A percentile compares a stretch with the other conserved stretches of the same genome.
phyloP scores from a whole-genome alignment of 2,888 invertebrate genomes.

The Heliconius aoede region DNA sequence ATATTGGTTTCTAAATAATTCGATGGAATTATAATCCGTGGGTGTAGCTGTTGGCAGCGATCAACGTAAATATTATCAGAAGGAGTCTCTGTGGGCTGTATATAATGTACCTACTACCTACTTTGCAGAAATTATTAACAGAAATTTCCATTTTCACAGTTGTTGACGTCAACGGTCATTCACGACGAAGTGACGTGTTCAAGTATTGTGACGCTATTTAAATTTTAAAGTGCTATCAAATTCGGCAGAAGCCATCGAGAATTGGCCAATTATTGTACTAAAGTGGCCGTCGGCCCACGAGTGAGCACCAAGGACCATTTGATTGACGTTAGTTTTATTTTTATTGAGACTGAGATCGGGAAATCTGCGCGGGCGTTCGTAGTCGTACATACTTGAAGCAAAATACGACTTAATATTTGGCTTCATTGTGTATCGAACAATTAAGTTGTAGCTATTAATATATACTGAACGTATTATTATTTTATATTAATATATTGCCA shows the following conservation, averaged over 20 bases:
- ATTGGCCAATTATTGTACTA: constrained; percentile 44
- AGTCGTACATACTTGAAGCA: constrained; percentile 19
- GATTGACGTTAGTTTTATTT: constrained; percentile 71
- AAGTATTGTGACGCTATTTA: constrained; percentile 50
- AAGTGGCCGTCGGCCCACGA: constrained; percentile 45
- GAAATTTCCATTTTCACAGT: constrained; percentile 41
- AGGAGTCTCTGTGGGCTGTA: constrained; percentile 9
- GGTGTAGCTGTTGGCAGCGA: constrained; percentile 36
- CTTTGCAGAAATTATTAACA: constrained; percentile 41
- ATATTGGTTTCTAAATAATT: constrained; percentile 29
- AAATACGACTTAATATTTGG: constrained; percentile 38
- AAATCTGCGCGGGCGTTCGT: constrained; percentile 40
- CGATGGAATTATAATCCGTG: constrained; percentile 37
- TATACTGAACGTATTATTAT: too few species aligned
- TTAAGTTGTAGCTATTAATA: constrained; percentile 15
- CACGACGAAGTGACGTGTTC: constrained; percentile 67
- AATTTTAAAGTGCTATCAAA: constrained; percentile 54
- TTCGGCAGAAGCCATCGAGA: constrained; percentile 52
- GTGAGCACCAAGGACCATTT: constrained; percentile 54
- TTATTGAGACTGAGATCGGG: constrained; percentile 61
- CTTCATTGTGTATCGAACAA: constrained; percentile 57
- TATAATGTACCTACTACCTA: not conserved
- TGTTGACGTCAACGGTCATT: constrained; percentile 75
- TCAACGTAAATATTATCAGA: constrained; percentile 42
- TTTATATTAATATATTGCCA: not conserved